phyloP scores from a whole-genome alignment of 2,888 invertebrate genomes.

The Watsonalla binaria region DNA sequence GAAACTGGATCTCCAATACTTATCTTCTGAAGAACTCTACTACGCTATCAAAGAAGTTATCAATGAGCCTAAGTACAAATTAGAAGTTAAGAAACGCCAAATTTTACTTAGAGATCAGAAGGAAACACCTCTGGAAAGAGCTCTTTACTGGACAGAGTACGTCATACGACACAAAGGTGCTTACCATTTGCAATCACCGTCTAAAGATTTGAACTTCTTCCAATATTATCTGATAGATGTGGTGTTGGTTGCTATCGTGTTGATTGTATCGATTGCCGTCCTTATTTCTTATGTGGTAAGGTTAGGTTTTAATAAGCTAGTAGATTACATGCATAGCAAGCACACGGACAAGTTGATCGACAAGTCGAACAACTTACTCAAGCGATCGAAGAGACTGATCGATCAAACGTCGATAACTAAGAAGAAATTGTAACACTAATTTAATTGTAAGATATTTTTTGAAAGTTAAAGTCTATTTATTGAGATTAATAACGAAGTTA shows the following conservation, averaged over 20 bases:
- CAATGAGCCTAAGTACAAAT: conserved; percentile 82
- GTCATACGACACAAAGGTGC: conserved; percentile 90
- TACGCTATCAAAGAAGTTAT: conserved; percentile 85
- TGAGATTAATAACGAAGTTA: neutral
- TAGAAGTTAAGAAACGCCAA: conserved; percentile 83
- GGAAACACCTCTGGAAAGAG: conserved; percentile 85
- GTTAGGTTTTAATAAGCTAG: conserved; percentile 60
- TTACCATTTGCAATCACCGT: conserved; percentile 86
- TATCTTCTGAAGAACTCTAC: conserved; percentile 83
- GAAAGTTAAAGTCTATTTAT: neutral
- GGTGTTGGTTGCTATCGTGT: conserved; percentile 46
- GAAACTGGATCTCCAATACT: conserved; percentile 82
- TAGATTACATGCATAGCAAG: conserved; percentile 53
- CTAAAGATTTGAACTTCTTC: conserved; percentile 82
- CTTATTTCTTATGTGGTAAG: conserved; percentile 54
- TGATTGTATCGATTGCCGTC: conserved; percentile 39
- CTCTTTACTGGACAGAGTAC: conserved; percentile 93
- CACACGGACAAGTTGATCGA: conserved; percentile 45
- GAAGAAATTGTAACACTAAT: conserved; percentile 47
- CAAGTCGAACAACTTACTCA: conserved; percentile 42
- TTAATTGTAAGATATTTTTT: conserved; percentile 6
- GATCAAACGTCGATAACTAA: conserved; percentile 45
- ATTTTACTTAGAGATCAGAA: conserved; percentile 85
- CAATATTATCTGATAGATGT: conserved; percentile 85
- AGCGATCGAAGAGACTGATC: conserved; percentile 54